phyloP scores from a whole-genome alignment of 2,113 vertebrate species.

The Callionymus lyra region DNA sequence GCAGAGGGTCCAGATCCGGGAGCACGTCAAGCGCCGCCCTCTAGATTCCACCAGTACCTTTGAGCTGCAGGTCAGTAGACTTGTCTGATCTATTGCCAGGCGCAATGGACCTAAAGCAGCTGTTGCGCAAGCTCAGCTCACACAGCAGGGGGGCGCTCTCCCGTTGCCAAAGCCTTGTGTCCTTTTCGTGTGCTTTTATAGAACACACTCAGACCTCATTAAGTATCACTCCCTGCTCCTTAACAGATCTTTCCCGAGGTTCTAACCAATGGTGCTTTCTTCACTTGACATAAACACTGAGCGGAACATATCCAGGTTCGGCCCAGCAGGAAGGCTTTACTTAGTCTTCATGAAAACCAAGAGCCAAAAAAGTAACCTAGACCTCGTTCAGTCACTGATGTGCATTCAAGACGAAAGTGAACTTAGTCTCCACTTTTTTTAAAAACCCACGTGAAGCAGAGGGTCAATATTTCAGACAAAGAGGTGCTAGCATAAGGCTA shows the following conservation, averaged over 20 bases:
- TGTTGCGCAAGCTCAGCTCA: constrained; percentile 26
- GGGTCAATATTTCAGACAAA: no score
- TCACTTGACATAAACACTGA: no score
- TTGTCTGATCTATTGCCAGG: constrained; percentile 8
- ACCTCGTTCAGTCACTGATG: no score
- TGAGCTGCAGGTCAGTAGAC: constrained; percentile 40
- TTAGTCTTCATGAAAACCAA: no score
- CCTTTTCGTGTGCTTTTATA: constrained; percentile 36
- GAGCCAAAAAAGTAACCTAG: no score
- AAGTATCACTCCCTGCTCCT: neutral
- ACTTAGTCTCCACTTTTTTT: no score
- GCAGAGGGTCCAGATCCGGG: constrained; percentile 21
- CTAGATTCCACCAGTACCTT: constrained; percentile 73
- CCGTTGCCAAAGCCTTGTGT: constrained; percentile 63
- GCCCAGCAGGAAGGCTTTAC: no score
- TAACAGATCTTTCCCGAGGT: no score
- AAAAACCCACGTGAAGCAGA: no score
- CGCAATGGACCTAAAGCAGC: neutral
- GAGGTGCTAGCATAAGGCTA: no score
- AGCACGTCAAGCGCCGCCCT: constrained; percentile 51
- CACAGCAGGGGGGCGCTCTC: constrained; percentile 31
- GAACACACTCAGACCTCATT: constrained; percentile 35
- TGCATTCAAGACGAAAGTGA: no score
- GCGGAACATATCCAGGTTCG: no score
- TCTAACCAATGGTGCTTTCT: constrained; percentile 11